Percentiles rank a stretch among this genome's conserved stretches.
Evolutionary conservation across 2,113 vertebrate species (phyloP).

Genomic region (Scophthalmus maximus): DNA sequence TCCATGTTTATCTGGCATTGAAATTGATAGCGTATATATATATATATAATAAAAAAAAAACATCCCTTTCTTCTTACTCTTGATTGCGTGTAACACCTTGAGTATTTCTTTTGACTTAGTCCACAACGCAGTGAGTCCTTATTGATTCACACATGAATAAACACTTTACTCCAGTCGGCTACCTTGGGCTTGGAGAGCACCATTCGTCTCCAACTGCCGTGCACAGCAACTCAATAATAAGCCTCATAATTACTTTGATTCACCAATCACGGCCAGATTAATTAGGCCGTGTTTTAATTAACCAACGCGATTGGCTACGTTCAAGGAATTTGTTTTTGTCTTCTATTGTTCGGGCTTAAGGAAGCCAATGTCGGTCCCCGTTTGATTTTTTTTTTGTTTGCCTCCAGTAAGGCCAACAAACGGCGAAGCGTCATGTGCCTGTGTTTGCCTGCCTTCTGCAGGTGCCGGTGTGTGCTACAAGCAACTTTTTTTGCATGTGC

Average conservation of each 20-base stretch:
- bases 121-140: conserved; percentile 66
- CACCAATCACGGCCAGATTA: conserved; percentile 73
- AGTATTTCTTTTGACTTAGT: conserved; percentile 76
- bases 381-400: conserved; percentile 40
- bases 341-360: conserved; percentile 41
- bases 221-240: conserved; percentile 73
- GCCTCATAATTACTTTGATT: conserved; percentile 79
- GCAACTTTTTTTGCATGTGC: background rate
- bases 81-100: conserved; percentile 54
- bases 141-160: conserved; percentile 76
- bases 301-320: conserved; percentile 69
- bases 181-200: conserved; percentile 62
- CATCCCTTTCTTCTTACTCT: conserved; percentile 46
- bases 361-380: conserved; percentile 30
- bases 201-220: conserved; percentile 61
- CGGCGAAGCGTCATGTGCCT: conserved; percentile 4
- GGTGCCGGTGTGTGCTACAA: conserved; percentile 27
- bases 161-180: conserved; percentile 76
- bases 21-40: no score
- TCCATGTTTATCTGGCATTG: conserved; percentile 50
- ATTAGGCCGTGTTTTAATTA: conserved; percentile 74
- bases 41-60: conserved; percentile 65
- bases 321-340: conserved; percentile 63
- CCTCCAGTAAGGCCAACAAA: background rate
- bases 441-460: background rate